Evolutionary conservation across 2,888 invertebrate species (phyloP).

Genomic region (Acanthopleura granulata): DNA sequence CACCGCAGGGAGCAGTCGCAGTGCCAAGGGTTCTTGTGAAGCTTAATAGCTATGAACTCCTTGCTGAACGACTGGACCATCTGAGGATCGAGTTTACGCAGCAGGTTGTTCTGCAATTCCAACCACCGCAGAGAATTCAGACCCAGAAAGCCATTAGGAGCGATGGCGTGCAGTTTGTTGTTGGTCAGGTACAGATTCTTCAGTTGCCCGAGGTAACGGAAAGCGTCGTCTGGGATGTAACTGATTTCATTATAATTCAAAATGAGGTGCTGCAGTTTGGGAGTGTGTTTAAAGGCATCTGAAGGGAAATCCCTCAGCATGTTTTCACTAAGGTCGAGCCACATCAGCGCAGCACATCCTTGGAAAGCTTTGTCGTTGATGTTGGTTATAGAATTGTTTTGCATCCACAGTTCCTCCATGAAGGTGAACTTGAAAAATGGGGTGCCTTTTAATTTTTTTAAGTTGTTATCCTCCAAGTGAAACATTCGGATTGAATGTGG

Average conservation of each 20-base stretch:
- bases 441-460: slow-evolving; percentile 37
- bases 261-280: slow-evolving; percentile 33
- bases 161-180: slow-evolving; percentile 49
- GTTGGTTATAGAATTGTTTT: slow-evolving; percentile 48
- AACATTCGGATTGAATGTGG: slow-evolving; percentile 47
- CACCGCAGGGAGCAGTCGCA: slow-evolving; percentile 60
- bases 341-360: slow-evolving; percentile 39
- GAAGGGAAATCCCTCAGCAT: slow-evolving; percentile 39
- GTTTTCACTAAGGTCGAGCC: slow-evolving; percentile 50
- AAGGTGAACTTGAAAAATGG: slow-evolving; percentile 55
- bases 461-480: slow-evolving; percentile 51
- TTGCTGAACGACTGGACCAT: slow-evolving; percentile 43
- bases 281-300: slow-evolving; percentile 38
- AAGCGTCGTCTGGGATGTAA: slow-evolving; percentile 7
- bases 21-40: slow-evolving; percentile 58
- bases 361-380: slow-evolving; percentile 43
- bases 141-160: slow-evolving; percentile 7
- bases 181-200: slow-evolving; percentile 48
- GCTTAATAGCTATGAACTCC: slow-evolving; percentile 42
- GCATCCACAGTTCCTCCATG: slow-evolving; percentile 45
- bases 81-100: slow-evolving; percentile 42
- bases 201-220: neutral
- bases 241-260: neutral
- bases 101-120: slow-evolving; percentile 53
- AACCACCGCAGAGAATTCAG: slow-evolving; percentile 34